These are phyloP conservation scores for Notarius lentiginosus DNA, from an alignment of 2,113 vertebrate species.

Conservation along the genomic window DNA sequence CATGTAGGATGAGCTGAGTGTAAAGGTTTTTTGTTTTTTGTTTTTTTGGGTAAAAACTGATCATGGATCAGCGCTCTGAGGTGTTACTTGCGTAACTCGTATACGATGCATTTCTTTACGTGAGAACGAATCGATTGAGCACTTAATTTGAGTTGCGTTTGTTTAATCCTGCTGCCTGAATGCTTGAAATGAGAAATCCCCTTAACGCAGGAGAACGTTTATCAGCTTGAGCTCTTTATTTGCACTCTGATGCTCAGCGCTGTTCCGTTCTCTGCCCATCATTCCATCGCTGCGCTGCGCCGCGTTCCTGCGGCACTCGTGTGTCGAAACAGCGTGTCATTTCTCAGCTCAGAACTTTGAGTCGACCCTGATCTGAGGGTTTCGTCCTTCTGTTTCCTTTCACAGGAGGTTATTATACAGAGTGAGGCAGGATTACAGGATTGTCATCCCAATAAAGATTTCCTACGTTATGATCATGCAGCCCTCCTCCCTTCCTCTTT, in stretches of 20 bases:
- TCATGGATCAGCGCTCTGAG: background rate
- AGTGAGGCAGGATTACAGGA: background rate
- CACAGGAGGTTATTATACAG: background rate
- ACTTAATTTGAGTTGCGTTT: background rate
- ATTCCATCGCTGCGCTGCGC: constrained; percentile 9
- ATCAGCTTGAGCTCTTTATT: background rate
- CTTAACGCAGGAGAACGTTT: background rate
- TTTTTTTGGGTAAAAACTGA: background rate
- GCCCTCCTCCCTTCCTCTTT: background rate
- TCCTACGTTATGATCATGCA: background rate
- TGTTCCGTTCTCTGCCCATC: background rate
- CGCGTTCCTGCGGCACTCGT: background rate
- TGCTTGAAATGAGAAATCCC: background rate
- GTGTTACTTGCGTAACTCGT: background rate
- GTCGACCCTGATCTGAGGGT: background rate
- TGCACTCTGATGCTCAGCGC: constrained; percentile 36
- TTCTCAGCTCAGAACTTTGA: background rate
- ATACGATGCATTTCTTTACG: background rate
- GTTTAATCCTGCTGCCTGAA: background rate
- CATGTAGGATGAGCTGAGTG: background rate
- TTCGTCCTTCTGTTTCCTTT: background rate
- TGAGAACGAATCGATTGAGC: background rate
- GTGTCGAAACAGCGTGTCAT: background rate
- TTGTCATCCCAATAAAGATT: background rate
- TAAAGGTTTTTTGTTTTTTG: background rate